A percentile compares a stretch with the other conserved stretches of the same genome.
phyloP scores from a whole-genome alignment of 2,888 invertebrate genomes.

The Neoscelio sp. region DNA sequence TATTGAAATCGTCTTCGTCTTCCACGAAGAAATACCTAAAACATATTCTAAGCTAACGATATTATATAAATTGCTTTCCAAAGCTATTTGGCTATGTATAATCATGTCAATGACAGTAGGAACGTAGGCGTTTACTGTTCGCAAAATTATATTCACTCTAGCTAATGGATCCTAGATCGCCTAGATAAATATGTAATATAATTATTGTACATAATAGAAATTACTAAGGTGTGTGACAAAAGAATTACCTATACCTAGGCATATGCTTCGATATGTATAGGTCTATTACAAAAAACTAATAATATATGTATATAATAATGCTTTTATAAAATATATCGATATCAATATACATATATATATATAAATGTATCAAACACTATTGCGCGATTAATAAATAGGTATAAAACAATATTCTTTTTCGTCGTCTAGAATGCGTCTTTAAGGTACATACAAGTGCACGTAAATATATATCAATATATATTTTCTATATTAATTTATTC shows the following conservation, averaged over 20 bases:
- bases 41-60: constrained; percentile 79
- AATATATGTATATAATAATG: constrained; percentile 77
- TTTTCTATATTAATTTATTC: constrained; percentile 44
- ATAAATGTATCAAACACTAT: constrained; percentile 79
- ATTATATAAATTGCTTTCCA: constrained; percentile 77
- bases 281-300: constrained; percentile 81
- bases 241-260: constrained; percentile 72
- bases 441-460: constrained; percentile 73
- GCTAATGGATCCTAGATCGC: constrained; percentile 80
- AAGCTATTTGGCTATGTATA: constrained; percentile 77
- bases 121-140: constrained; percentile 77
- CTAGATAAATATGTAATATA: constrained; percentile 71
- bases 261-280: constrained; percentile 77
- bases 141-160: constrained; percentile 79
- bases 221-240: constrained; percentile 71
- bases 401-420: constrained; percentile 78
- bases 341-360: constrained; percentile 75
- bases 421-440: constrained; percentile 75
- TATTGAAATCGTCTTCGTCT: constrained; percentile 63
- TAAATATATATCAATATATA: constrained; percentile 71
- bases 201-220: constrained; percentile 69
- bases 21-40: constrained; percentile 78
- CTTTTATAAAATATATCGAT: constrained; percentile 81
- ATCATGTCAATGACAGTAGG: constrained; percentile 77
- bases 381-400: constrained; percentile 77